A percentile compares a stretch with the other conserved stretches of the same genome.
Conservation (phyloP, 2,113 vertebrate genomes). For the Ophiodon elongatus region DNA sequence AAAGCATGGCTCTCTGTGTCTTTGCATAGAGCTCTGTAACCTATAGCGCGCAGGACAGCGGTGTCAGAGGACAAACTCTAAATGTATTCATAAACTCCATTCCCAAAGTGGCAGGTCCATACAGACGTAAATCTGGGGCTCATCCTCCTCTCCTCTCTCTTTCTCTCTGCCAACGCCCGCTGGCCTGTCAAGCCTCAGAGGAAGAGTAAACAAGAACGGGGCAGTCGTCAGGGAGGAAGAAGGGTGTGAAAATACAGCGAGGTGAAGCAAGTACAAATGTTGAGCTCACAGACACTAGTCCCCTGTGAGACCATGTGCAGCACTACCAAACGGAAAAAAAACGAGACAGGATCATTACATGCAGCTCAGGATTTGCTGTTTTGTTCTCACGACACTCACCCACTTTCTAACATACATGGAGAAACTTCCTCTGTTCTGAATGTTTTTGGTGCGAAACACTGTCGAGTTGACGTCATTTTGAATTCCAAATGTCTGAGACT, state of each 20-base stretch:
- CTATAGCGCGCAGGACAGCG: constrained; percentile 35
- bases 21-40: constrained; percentile 36
- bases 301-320: constrained; percentile 61
- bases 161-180: constrained; percentile 9
- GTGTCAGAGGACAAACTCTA: constrained; percentile 70
- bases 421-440: constrained; percentile 25
- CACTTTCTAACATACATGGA: not conserved
- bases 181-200: constrained; percentile 76
- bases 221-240: constrained; percentile 57
- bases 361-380: constrained; percentile 49
- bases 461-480: constrained; percentile 76
- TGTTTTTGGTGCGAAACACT: constrained; percentile 28
- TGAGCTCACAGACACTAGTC: constrained; percentile 74
- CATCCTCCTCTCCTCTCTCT: constrained; percentile 23
- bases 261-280: constrained; percentile 80
- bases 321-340: constrained; percentile 19
- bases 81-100: constrained; percentile 74
- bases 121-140: constrained; percentile 67
- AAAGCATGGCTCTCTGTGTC: constrained; percentile 33
- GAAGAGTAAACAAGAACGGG: constrained; percentile 71
- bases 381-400: constrained; percentile 57
- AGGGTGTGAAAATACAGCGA: constrained; percentile 73
- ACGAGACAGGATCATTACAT: constrained; percentile 20
- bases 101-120: constrained; percentile 61
- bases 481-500: constrained; percentile 80